phyloP scores from a whole-genome alignment of 2,797 vertebrate species.

The Gobio occitaniae region DNA sequence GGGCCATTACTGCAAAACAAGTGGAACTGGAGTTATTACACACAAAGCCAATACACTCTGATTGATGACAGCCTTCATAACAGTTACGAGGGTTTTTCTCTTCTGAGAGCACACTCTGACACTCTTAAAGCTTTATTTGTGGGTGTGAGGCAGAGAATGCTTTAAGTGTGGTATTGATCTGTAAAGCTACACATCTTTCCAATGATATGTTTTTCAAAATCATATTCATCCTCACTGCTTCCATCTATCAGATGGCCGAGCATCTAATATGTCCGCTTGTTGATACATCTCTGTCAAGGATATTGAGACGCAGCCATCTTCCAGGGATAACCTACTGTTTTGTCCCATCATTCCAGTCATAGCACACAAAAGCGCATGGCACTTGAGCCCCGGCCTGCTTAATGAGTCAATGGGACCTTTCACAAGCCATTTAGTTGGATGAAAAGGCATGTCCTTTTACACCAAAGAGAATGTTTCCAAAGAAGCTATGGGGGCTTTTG shows the following conservation, averaged over 20 bases:
- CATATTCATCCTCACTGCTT: slow-evolving; percentile 18
- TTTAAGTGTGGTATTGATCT: slow-evolving; percentile 25
- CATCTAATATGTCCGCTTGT: background rate
- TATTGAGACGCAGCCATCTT: background rate
- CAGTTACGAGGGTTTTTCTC: slow-evolving; percentile 45
- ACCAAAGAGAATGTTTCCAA: slow-evolving; percentile 71
- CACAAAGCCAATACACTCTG: slow-evolving; percentile 76
- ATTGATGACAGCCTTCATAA: slow-evolving; percentile 76
- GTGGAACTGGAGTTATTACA: slow-evolving; percentile 79
- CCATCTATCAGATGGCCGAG: slow-evolving; percentile 19
- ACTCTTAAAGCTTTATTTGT: slow-evolving; percentile 1
- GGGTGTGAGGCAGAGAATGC: background rate
- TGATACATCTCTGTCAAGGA: slow-evolving; percentile 6
- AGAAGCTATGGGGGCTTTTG: slow-evolving; percentile 71
- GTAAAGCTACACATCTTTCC: slow-evolving; percentile 9
- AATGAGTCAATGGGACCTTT: slow-evolving; percentile 75
- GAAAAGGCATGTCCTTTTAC: slow-evolving; percentile 74
- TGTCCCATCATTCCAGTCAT: slow-evolving; percentile 62
- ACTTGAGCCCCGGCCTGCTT: slow-evolving; percentile 65
- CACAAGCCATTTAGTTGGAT: slow-evolving; percentile 74
- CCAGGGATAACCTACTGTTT: slow-evolving; percentile 53
- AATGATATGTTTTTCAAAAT: slow-evolving; percentile 49
- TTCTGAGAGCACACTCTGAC: slow-evolving; percentile 45
- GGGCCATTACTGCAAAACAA: slow-evolving; percentile 73
- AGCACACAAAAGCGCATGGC: slow-evolving; percentile 66